Evolutionary conservation across 2,113 vertebrate genomes (phyloP), one percentile per base, ranked within the genome.

Genomic region (Rana temporaria): DNA sequence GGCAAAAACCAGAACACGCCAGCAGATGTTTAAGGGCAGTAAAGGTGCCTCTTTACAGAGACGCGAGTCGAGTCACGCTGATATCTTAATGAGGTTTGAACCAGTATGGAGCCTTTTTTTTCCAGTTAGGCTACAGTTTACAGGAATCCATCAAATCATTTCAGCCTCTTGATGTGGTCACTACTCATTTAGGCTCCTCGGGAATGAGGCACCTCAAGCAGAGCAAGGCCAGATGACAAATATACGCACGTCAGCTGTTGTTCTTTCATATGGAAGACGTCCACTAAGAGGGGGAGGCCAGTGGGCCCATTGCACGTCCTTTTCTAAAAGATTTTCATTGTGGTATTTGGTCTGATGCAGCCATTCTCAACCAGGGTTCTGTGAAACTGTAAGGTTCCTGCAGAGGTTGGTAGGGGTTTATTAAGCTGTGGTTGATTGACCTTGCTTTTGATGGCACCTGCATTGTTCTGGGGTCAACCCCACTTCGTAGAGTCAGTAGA

Each of bases 11-110:
- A 56, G 53, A 82, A 66, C 52, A 34, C 30, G 57, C 70, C 19
- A 82, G 80, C 80, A 82, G 80, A 82, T 82, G 80, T 82, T 82
- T 66, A 82, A 82, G 80, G 80, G 70, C 80, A 82, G 74, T 82
- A 74, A 82, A 82, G 80, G 80, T 82, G 80, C 62, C 80, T 74
- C 70, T 75, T 82, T 82, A 82, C 57, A 63, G 63, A 74, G 60
- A 66, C 53, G 34, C 62, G 26, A 60, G 57, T 66, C 48, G 70
- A 74, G 57, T 82, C 80, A 82, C 30, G 80, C 80, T 82, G 80
- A 73, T 82, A 82, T 82, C 70, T 82, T 82, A 74, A 82, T 82
- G 80, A 82, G 70, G 66, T 82, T 74, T 64, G 60, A 74, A 82
- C 60, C 70, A 74, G 52, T 52, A 38, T 34, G 72, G 70, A 64